phyloP scores from a whole-genome alignment of 2,888 invertebrate species.

The Drosophila niveifrons region DNA sequence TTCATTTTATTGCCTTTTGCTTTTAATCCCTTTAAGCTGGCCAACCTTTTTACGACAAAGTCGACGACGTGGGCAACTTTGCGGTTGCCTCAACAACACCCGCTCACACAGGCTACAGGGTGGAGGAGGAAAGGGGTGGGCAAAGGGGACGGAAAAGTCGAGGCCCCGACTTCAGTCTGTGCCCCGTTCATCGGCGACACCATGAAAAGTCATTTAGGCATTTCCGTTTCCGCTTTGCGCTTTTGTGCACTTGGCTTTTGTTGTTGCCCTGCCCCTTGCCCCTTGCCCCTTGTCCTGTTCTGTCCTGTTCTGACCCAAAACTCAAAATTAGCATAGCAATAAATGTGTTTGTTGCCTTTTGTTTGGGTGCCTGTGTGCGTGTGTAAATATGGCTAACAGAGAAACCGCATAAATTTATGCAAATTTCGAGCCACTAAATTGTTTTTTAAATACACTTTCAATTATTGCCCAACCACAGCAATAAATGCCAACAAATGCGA shows the following conservation, averaged over 20 bases:
- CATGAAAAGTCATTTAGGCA: slow-evolving; percentile 80
- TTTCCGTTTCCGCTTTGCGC: slow-evolving; percentile 77
- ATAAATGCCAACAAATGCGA: slow-evolving; percentile 27
- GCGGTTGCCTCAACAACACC: slow-evolving; percentile 56
- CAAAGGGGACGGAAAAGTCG: slow-evolving; percentile 1
- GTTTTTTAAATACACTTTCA: slow-evolving; percentile 80
- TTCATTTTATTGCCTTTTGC: slow-evolving; percentile 81
- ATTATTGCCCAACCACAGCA: slow-evolving; percentile 59
- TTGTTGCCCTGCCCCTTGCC: slow-evolving; percentile 16
- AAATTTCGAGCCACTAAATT: slow-evolving; percentile 71
- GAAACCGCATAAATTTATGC: slow-evolving; percentile 70
- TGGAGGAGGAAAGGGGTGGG: slow-evolving; percentile 11
- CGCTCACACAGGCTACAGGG: neutral
- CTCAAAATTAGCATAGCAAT: slow-evolving; percentile 77
- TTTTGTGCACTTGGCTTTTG: slow-evolving; percentile 73
- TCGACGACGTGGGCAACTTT: slow-evolving; percentile 74
- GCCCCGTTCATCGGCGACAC: slow-evolving; percentile 53
- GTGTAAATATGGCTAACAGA: slow-evolving; percentile 37
- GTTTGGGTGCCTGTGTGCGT: slow-evolving; percentile 27
- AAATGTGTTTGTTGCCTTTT: slow-evolving; percentile 65
- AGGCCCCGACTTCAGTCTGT: neutral
- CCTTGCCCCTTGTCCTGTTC: too few species aligned
- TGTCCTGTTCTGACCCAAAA: slow-evolving; percentile 54
- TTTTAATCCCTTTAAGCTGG: slow-evolving; percentile 76
- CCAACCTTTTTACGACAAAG: slow-evolving; percentile 74